Conservation (phyloP, 2,797 vertebrate species). For the Tragopan temminckii region DNA sequence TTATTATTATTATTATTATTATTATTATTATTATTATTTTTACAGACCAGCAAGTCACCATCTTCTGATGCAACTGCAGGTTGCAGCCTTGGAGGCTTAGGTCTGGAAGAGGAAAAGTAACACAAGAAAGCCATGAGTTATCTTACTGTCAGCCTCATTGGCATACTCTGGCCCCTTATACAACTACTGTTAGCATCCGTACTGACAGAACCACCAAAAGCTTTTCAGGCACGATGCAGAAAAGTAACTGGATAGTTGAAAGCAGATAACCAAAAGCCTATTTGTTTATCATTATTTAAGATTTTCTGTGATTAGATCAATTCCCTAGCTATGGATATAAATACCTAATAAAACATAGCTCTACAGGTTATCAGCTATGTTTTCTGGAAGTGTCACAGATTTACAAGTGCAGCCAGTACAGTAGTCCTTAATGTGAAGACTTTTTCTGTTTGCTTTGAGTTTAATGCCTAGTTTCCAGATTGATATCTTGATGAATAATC, state of each 20-base stretch:
- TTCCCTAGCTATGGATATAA: background rate
- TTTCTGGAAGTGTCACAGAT: background rate
- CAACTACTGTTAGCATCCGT: background rate
- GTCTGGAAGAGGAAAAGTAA: background rate
- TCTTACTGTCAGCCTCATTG: background rate
- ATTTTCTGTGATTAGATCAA: background rate
- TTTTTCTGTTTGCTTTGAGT: background rate
- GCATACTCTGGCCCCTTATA: background rate
- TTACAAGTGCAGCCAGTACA: background rate
- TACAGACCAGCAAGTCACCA: background rate
- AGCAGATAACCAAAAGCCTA: rapidly evolving
- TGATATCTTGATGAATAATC: background rate
- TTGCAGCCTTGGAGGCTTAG: background rate
- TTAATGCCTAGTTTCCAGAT: background rate
- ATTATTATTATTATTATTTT: background rate
- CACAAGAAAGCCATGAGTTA: background rate
- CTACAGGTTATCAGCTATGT: background rate
- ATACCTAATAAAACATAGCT: background rate
- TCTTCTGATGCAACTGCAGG: background rate
- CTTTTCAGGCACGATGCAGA: background rate
- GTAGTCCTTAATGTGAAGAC: background rate
- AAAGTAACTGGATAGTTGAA: background rate
- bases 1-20: background rate
- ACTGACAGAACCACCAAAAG: background rate
- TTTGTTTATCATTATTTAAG: background rate